Conservation (phyloP, 2,113 vertebrate species). For the Lipotes vexillifer region DNA sequence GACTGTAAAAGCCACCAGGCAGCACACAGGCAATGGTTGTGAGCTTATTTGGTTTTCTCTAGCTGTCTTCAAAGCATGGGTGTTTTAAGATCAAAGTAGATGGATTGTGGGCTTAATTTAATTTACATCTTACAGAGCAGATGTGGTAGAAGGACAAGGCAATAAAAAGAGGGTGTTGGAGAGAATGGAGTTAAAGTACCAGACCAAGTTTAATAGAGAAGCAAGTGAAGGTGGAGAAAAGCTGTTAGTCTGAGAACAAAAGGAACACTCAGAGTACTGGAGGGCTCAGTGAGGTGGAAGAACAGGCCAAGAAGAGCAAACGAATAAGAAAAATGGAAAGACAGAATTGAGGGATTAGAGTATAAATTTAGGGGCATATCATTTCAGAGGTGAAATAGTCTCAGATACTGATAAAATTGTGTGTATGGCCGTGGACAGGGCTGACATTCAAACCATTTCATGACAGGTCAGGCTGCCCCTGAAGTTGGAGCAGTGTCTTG, state of each 20-base stretch:
- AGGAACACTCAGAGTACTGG: background rate
- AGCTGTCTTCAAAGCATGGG: constrained; percentile 9
- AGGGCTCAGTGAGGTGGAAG: background rate
- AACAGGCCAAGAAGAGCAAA: background rate
- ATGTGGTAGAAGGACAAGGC: background rate
- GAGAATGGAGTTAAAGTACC: background rate
- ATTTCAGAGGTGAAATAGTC: background rate
- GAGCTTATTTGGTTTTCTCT: constrained; percentile 26
- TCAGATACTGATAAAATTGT: background rate
- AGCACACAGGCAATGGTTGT: background rate
- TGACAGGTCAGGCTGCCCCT: background rate
- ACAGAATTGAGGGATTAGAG: background rate
- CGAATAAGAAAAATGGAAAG: background rate
- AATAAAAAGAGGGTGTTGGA: background rate
- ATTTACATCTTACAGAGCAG: constrained; percentile 46
- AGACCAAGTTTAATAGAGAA: background rate
- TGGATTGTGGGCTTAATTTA: constrained; percentile 23
- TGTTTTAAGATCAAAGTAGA: constrained; percentile 40
- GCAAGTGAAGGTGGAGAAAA: background rate
- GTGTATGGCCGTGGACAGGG: no score
- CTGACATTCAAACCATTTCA: background rate
- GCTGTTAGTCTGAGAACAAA: background rate
- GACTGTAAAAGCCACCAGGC: background rate
- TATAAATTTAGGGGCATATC: background rate
- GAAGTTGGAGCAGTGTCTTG: no score